Base-by-base conservation (phyloP, 23 tunicate genomes). In the Botrylloides violaceus region DNA sequence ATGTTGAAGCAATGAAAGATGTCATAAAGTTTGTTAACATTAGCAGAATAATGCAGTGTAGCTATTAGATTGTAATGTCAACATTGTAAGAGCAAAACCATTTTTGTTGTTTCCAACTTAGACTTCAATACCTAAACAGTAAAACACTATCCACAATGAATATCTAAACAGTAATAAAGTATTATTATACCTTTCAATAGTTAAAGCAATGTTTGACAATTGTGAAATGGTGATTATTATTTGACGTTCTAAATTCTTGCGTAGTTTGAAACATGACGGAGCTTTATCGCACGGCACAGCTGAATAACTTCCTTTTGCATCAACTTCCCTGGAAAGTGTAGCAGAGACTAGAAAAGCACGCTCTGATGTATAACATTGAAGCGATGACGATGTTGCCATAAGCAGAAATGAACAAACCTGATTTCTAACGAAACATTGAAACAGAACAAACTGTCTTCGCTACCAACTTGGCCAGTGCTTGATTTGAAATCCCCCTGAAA, bases 271-370 rank as follows among this genome's bases (percentile, higher is more conserved):
- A 59, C 96, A 88, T 0, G 96, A 91, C 2, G 98, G 83, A 3
- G 90, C 76, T 43, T 91, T 91, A 58, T 91, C 98, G 85, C 90
- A 91, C 1, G 91, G 91, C 27, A 91, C 91, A 4, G 90, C 71
- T 1, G 82, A 81, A 71, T 65, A 83, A 34, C 91, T 81, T 34
- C 98, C 98, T 39, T 83, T 91, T 12, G 63, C 48, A 36, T 91
- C 98, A 35, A 82, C 81, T 65, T 91, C 96, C 49, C 88, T 81
- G 77, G 4, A 29, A 50, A 34, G 0, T 31, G 68, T 20, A 19
- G 21, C 58, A 49, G 21, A 49, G 58, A 19, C n/a, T 49, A 49
- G 21, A 49, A 49, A 49, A 19, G 20, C 1, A 20, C n/a, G 21
- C 20, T 49, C 20, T 49, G 21, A 20, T 19, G 58, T 19, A 21